These are phyloP conservation scores for Zophobas atratus DNA, from an alignment of 1,140 invertebrate genomes.

Conservation along the genomic window DNA sequence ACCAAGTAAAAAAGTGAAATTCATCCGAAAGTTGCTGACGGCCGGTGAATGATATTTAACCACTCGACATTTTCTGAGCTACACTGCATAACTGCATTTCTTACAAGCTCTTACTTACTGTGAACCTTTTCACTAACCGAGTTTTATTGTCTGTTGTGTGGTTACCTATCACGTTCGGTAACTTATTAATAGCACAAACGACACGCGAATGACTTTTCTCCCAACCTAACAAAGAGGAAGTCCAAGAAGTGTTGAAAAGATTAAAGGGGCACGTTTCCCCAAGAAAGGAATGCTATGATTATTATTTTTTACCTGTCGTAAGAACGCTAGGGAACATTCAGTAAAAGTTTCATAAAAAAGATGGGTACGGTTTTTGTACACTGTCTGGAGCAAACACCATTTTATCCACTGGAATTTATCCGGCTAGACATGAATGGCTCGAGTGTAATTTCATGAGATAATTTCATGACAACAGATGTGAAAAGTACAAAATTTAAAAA, in stretches of 20 bases:
- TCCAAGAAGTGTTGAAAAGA: too few relatives aligned
- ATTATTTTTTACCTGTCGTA: too few relatives aligned
- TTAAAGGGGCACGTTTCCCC: too few relatives aligned
- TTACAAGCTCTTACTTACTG: constrained; percentile 3
- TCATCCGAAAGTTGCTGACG: constrained; percentile 19
- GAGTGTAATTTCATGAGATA: too few relatives aligned
- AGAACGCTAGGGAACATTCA: background rate
- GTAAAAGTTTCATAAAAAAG: background rate
- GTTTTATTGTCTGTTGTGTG: background rate
- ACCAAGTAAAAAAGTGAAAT: constrained; percentile 35
- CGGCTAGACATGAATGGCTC: too few relatives aligned
- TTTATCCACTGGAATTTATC: too few relatives aligned
- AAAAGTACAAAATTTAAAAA: too few relatives aligned
- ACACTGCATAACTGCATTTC: background rate
- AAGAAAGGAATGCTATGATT: too few relatives aligned
- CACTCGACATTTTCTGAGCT: constrained; percentile 7
- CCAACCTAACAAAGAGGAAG: too few relatives aligned
- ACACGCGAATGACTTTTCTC: constrained; percentile 8
- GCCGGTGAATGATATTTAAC: background rate
- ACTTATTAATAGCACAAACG: constrained; percentile 22
- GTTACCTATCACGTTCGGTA: constrained; percentile 41
- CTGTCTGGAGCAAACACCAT: too few relatives aligned
- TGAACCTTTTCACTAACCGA: constrained; percentile 6
- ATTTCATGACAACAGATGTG: too few relatives aligned
- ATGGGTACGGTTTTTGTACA: too few relatives aligned